Evolutionary conservation across 1,140 invertebrate genomes (phyloP).

Genomic region (Camponotus floridanus): DNA sequence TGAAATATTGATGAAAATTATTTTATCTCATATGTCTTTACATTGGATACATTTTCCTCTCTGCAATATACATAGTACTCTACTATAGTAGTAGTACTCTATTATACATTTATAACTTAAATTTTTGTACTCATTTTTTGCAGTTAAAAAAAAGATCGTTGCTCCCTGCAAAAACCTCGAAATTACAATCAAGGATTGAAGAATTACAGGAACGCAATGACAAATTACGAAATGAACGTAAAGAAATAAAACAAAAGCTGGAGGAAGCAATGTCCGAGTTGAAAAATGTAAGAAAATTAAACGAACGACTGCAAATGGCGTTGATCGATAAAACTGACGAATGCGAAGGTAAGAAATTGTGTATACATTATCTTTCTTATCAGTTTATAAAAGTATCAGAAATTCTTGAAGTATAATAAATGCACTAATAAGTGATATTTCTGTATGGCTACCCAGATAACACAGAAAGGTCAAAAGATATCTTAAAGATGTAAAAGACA

Average conservation of each 20-base stretch:
- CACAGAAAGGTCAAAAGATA: not conserved
- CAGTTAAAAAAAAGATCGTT: too few species aligned
- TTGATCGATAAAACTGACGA: not conserved
- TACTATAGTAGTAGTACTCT: too few species aligned
- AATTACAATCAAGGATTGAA: not conserved
- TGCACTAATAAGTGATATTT: not conserved
- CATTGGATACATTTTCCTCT: too few species aligned
- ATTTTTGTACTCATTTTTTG: too few species aligned
- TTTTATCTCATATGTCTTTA: too few species aligned
- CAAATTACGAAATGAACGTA: not conserved
- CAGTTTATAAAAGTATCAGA: not conserved
- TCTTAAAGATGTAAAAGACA: not conserved
- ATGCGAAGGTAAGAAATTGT: not conserved
- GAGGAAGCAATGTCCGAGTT: not conserved
- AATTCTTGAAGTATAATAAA: too few species aligned
- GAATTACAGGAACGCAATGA: not conserved
- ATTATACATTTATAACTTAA: too few species aligned
- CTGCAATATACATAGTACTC: too few species aligned
- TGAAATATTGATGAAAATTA: too few species aligned
- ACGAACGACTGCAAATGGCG: not conserved
- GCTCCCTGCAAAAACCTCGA: not conserved
- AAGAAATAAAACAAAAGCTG: conserved; percentile 1
- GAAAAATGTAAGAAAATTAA: not conserved
- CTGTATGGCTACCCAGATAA: not conserved
- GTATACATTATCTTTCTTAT: not conserved